Base-by-base conservation (phyloP, 1,140 invertebrate genomes). In the Lasaia peninsularis region DNA sequence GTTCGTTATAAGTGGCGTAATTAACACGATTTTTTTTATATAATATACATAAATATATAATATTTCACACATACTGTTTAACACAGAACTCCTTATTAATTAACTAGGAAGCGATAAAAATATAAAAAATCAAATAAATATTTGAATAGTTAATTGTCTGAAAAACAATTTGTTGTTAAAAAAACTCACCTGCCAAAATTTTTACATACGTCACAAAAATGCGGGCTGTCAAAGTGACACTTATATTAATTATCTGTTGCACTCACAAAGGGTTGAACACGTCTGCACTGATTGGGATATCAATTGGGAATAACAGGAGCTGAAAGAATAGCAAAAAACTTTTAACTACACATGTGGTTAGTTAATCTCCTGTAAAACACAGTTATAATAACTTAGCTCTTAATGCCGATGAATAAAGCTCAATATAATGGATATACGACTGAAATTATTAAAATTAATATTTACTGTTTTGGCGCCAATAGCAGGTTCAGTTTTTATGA, bases 281-380 rank as follows among this genome's bases (percentile, higher is more conserved):
- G 70, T 75, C 77, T 67, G 63, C 63, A 71, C 75, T 63, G 62
- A 69, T 71, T 73, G 64, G 66, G 63, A 68, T 63, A 69, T 63
- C 59, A 63, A 67, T 57, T 62, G 71, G 80, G 78, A 84, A 86
- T 86, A 84, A 80, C 71, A 73, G 79, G 74, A 74, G 72, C 68
- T 64, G 58, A 60, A 62, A 65, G 82, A 73, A 80, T 80, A 74
- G 73, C 65, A 71, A 76, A 76, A 76, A 78, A 80, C 71, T 75
- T 74, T 65, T 75, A 79, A 66, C 68, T 64, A 69, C 74, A 77
- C 64, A 71, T 71, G 65, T 67, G 62, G 44, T 60, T 54, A 37
- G 35, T 40, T 24, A 55, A 55, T 55, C 21, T 55, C 35, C 40
- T 24, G 24, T 28, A 28, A 44, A 44, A 12, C 24, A 35, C 28